Evolutionary conservation across 2,113 vertebrate genomes (phyloP).

Genomic region (Peromyscus californicus): DNA sequence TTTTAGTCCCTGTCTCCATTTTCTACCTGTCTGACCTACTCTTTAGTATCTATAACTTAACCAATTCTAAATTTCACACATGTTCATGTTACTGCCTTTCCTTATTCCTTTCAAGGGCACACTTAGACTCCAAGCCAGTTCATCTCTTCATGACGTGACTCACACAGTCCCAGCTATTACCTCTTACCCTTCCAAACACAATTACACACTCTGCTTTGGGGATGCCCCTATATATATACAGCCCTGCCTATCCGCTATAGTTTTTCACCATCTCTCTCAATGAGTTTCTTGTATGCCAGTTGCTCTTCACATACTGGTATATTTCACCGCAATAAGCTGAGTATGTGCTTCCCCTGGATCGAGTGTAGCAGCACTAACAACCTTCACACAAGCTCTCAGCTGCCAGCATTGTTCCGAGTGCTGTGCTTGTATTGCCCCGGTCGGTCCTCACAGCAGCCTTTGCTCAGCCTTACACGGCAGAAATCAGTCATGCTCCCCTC

Average conservation of each 20-base stretch:
- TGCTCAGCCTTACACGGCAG: not conserved
- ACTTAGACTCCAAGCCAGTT: not conserved
- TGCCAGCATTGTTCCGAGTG: not conserved
- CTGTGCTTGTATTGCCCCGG: not conserved
- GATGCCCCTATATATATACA: not conserved
- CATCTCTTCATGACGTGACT: not conserved
- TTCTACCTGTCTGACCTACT: not conserved
- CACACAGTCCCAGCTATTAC: too few relatives aligned
- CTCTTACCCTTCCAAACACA: not conserved
- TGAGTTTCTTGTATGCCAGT: not conserved
- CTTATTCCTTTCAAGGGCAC: not conserved
- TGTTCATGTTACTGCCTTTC: not conserved
- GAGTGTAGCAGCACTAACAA: not conserved
- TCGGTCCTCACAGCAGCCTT: not conserved
- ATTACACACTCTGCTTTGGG: not conserved
- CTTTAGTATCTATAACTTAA: not conserved
- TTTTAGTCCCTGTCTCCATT: not conserved
- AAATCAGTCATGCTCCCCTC: not conserved
- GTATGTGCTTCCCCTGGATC: not conserved
- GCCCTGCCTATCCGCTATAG: not conserved
- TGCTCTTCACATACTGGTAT: not conserved
- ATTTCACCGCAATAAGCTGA: not conserved
- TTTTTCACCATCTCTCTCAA: not conserved
- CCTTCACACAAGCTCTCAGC: too few relatives aligned
- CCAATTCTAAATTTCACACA: not conserved